Evolutionary conservation across 2,797 vertebrate genomes (phyloP).

Genomic region (Pogonophryne albipinna): DNA sequence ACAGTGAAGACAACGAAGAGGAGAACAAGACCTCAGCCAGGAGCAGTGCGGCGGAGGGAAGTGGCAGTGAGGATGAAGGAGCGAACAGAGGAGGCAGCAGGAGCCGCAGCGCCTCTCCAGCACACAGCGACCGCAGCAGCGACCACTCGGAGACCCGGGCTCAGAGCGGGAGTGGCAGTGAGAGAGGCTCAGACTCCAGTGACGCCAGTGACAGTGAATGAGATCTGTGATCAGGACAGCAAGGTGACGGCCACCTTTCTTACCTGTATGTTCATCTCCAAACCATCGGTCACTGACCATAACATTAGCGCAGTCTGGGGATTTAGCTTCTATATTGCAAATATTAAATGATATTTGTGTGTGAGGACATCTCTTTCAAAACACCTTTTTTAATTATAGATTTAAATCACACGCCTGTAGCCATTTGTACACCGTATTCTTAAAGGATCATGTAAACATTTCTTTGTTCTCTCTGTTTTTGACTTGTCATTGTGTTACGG

Average conservation of each 20-base stretch:
- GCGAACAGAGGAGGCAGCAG: slow-evolving; percentile 73
- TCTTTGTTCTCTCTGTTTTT: slow-evolving; percentile 36
- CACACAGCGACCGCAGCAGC: slow-evolving; percentile 87
- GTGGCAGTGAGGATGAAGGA: slow-evolving; percentile 76
- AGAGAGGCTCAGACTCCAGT: slow-evolving; percentile 89
- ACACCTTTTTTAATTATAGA: slow-evolving; percentile 65
- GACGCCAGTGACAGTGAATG: slow-evolving; percentile 91
- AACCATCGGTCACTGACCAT: slow-evolving; percentile 14
- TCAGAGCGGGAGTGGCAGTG: slow-evolving; percentile 85
- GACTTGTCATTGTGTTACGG: slow-evolving; percentile 31
- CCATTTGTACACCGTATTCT: slow-evolving; percentile 39
- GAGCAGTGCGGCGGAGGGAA: slow-evolving; percentile 83
- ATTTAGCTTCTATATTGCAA: slow-evolving; percentile 27
- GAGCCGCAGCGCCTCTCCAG: slow-evolving; percentile 87
- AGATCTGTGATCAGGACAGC: slow-evolving; percentile 38
- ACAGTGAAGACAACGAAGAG: slow-evolving; percentile 84
- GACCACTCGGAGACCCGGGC: slow-evolving; percentile 88
- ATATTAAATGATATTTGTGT: slow-evolving; percentile 15
- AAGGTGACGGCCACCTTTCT: background rate
- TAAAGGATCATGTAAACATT: slow-evolving; percentile 44
- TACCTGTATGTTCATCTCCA: slow-evolving; percentile 26
- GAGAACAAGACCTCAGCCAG: slow-evolving; percentile 83
- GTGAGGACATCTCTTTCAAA: slow-evolving; percentile 19
- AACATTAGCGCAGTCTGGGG: slow-evolving; percentile 19
- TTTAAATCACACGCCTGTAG: slow-evolving; percentile 29